Base-by-base conservation (phyloP, 1,140 invertebrate species). In the Portunus trituberculatus region DNA sequence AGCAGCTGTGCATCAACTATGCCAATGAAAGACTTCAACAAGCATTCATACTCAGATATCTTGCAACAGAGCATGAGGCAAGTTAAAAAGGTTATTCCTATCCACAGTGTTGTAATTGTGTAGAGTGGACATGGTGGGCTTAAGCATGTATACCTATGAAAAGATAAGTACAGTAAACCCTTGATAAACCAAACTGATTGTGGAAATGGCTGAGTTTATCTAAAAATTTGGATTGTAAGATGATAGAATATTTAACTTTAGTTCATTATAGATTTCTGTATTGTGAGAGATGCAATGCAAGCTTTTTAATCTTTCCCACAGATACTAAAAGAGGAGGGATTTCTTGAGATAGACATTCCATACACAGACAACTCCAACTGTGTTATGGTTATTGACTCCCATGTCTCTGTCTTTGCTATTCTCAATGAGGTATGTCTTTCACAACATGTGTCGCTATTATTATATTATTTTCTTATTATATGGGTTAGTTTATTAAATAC, bases 1-100 rank as follows among this genome's bases (percentile, higher is more conserved):
- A 98, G 97, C 98, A 98, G 96, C 97, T 98, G 31, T 98, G 98
- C 96, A 98, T 98, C 96, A 98, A 98, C 97, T 98, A 98, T 97
- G 98, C 98, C 59, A 98, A 98, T 96, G 98, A 98, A 96, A 97
- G 97, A 96, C 96, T 98, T 28, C 98, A 98, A 96, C 97, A 97
- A 96, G 98, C 98, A 97, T 98, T 98, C 97, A 98, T 98, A 96
- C 97, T 97, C 96, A 97, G 97, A 96, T 98, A 97, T 97, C 97
- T 98, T 25, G 90, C 95, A 96, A 97, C 98, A 59, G 97, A 97
- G 96, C 97, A 97, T 96, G 97, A 97, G 96, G 97, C 97, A 96
- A 97, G 46, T 92, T 29, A 12, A 59, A 59, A 39, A 39, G 39
- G 6, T 39, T 39, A 91, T 29, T 86, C 14, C 10, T 59, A 59